A percentile compares a stretch with the other conserved stretches of the same genome.
Conservation (phyloP, 2,888 invertebrate species). For the Incurvaria masculella region DNA sequence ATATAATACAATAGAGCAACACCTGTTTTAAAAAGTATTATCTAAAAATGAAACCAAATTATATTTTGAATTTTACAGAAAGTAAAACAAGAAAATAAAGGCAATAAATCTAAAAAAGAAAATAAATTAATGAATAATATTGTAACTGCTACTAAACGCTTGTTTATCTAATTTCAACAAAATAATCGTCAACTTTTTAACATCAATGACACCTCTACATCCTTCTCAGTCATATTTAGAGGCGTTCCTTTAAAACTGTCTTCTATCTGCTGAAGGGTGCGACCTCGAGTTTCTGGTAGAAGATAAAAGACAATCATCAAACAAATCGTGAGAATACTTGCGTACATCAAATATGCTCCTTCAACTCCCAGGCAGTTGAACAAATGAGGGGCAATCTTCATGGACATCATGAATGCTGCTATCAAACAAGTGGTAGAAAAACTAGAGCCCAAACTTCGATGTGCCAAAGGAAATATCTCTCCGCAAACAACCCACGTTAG, state of each 20-base stretch:
- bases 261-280: slow-evolving; percentile 45
- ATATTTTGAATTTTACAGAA: too few relatives aligned
- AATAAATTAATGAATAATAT: too few relatives aligned
- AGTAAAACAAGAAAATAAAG: too few relatives aligned
- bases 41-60: too few relatives aligned
- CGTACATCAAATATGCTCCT: slow-evolving; percentile 45
- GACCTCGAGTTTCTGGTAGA: slow-evolving; percentile 46
- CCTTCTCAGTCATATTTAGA: slow-evolving; percentile 22
- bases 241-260: slow-evolving; percentile 43
- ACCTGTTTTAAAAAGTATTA: too few relatives aligned
- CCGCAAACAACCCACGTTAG: slow-evolving; percentile 50
- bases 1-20: too few relatives aligned
- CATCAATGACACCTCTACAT: slow-evolving; percentile 40
- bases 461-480: slow-evolving; percentile 46
- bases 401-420: slow-evolving; percentile 42
- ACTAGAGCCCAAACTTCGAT: slow-evolving; percentile 45
- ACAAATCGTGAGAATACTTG: slow-evolving; percentile 35
- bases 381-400: slow-evolving; percentile 48
- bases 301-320: slow-evolving; percentile 34
- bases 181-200: too few relatives aligned
- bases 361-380: slow-evolving; percentile 44
- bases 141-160: too few relatives aligned
- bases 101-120: too few relatives aligned
- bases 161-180: too few relatives aligned
- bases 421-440: slow-evolving; percentile 45